phyloP scores from a whole-genome alignment of 2,797 vertebrate species.

The Cossypha polioptera region DNA sequence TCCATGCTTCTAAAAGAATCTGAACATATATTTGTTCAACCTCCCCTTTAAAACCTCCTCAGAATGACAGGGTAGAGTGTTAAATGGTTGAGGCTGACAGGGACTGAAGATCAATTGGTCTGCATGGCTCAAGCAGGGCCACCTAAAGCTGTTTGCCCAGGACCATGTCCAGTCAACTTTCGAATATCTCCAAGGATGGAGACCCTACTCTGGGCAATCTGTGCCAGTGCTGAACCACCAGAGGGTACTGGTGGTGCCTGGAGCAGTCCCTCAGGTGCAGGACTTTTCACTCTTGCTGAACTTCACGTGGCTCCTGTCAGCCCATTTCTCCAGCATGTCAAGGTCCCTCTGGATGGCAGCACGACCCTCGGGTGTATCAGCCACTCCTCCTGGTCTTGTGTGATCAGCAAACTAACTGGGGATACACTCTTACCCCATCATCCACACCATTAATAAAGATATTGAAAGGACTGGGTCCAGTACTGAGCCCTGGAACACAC shows the following conservation, averaged over 20 bases:
- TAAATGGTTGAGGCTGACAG: neutral
- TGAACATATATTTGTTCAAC: neutral
- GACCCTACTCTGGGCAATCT: neutral
- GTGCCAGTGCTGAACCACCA: neutral
- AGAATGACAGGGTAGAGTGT: neutral
- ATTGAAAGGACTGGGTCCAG: neutral
- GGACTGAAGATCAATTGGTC: neutral
- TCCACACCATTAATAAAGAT: neutral
- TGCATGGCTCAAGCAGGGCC: neutral
- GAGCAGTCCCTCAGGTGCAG: neutral
- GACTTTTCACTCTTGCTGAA: neutral
- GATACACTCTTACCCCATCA: neutral
- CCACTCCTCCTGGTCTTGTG: neutral
- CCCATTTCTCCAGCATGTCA: neutral
- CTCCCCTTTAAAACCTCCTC: neutral
- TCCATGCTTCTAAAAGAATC: neutral
- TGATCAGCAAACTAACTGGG: neutral
- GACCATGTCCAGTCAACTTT: neutral
- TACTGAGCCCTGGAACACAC: neutral
- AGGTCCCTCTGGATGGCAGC: neutral
- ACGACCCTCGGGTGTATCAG: neutral
- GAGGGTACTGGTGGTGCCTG: neutral
- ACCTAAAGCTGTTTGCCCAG: neutral
- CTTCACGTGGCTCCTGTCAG: rapidly evolving
- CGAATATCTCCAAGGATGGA: neutral